Evolutionary conservation across 2,113 vertebrate species (phyloP).

Genomic region (Stegastes partitus): DNA sequence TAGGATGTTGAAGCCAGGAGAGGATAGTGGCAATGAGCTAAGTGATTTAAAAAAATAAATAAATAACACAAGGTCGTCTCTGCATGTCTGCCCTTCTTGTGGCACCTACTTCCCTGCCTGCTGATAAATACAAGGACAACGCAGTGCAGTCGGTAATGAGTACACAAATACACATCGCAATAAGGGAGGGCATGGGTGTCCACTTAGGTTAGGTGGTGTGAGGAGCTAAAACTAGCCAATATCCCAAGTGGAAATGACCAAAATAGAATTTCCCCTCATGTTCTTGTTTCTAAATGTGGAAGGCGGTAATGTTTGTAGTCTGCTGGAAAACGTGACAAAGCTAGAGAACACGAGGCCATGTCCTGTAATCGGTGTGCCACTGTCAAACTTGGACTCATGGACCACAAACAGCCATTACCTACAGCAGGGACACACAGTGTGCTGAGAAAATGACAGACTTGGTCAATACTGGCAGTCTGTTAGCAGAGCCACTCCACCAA

Average conservation of each 20-base stretch:
- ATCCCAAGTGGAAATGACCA: constrained; percentile 11
- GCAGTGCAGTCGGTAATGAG: constrained; percentile 3
- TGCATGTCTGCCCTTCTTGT: constrained; percentile 6
- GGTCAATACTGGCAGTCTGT: constrained; percentile 58
- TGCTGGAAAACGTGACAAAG: constrained; percentile 5
- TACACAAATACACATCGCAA: background rate
- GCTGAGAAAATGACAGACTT: constrained; percentile 45
- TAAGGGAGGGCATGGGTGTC: background rate
- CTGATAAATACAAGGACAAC: constrained; percentile 41
- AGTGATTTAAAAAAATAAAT: no score
- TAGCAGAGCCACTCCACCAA: constrained; percentile 26
- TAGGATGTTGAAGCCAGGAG: background rate
- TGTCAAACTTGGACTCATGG: constrained; percentile 14
- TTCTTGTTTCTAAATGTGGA: constrained; percentile 36
- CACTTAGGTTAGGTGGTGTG: background rate
- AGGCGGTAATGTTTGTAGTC: background rate
- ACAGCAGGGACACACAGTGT: constrained; percentile 34
- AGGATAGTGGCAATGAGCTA: background rate
- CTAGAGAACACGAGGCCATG: constrained; percentile 41
- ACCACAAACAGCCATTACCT: constrained; percentile 46
- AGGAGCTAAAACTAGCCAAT: constrained; percentile 10
- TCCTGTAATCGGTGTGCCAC: constrained; percentile 31
- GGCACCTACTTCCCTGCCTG: background rate
- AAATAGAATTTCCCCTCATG: constrained; percentile 37
- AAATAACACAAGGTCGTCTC: constrained; percentile 19